Conservation (phyloP, 2,888 invertebrate species). For the Limnephilus lunatus region DNA sequence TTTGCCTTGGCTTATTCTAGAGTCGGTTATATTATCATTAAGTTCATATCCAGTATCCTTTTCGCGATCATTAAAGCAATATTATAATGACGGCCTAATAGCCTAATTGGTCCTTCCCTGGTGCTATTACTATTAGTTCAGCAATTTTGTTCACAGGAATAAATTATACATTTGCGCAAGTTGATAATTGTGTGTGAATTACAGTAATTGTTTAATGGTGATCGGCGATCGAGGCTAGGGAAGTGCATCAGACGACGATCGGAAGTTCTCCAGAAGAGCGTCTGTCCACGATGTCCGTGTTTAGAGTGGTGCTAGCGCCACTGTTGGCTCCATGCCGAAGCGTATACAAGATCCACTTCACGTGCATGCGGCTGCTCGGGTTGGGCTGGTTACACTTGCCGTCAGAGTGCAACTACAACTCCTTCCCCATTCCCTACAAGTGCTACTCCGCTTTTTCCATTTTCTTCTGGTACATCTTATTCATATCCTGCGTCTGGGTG, state of each 20-base stretch:
- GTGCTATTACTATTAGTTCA: neutral
- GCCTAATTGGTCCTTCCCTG: neutral
- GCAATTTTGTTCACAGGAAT: neutral
- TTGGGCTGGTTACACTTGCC: neutral
- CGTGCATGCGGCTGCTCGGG: neutral
- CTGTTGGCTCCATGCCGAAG: neutral
- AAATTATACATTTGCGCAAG: neutral
- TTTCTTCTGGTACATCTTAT: neutral
- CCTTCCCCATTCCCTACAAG: neutral
- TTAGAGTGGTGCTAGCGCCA: neutral
- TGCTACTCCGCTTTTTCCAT: neutral
- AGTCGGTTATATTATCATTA: too few relatives aligned
- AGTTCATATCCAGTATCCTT: neutral
- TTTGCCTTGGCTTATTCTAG: too few relatives aligned
- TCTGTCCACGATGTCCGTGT: neutral
- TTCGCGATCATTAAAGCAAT: neutral
- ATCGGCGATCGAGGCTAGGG: too few relatives aligned
- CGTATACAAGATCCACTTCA: neutral
- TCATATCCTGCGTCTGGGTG: neutral
- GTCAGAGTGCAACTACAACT: neutral
- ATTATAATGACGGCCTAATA: neutral
- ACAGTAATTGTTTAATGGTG: too few relatives aligned
- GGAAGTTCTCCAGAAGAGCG: neutral
- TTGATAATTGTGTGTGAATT: neutral
- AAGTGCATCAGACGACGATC: too few relatives aligned